phyloP scores from a whole-genome alignment of 1,140 invertebrate genomes.

The Heliconius himera region DNA sequence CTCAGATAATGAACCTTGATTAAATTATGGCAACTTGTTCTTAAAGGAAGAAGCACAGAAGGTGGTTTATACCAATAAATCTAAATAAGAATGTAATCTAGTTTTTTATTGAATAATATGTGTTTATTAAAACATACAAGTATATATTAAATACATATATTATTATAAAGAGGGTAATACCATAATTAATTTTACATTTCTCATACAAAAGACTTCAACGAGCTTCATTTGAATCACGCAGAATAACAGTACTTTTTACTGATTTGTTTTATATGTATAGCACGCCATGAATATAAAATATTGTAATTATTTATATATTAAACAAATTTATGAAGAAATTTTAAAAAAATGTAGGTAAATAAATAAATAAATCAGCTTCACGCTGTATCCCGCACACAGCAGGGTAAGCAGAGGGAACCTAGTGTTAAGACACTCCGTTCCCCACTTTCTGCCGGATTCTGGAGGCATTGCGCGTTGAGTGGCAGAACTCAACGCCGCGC shows the following conservation, averaged over 20 bases:
- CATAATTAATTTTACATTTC: neutral
- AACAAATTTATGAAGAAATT: neutral
- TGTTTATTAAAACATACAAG: neutral
- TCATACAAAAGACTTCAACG: constrained; percentile 16
- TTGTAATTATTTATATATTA: too few species aligned
- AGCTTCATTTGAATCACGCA: neutral
- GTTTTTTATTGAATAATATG: neutral
- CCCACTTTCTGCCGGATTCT: too few species aligned
- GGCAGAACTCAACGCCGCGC: too few species aligned
- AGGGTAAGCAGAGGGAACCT: too few species aligned
- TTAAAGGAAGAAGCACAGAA: constrained; percentile 37
- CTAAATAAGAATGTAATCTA: constrained; percentile 6
- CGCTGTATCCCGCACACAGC: too few species aligned
- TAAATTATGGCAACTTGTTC: constrained; percentile 38
- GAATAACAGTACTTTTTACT: neutral
- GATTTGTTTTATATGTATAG: neutral
- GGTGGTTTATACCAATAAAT: constrained; percentile 21
- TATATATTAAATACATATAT: neutral
- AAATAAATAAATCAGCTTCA: too few species aligned
- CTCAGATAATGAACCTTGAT: constrained; percentile 33
- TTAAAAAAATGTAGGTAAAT: neutral
- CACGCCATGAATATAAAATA: too few species aligned
- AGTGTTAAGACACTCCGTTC: too few species aligned
- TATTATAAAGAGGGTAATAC: neutral
- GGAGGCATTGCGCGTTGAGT: too few species aligned